Percentiles rank a stretch among this genome's conserved stretches.
Evolutionary conservation across 2,888 invertebrate species (phyloP).

Genomic region (Rapana venosa): DNA sequence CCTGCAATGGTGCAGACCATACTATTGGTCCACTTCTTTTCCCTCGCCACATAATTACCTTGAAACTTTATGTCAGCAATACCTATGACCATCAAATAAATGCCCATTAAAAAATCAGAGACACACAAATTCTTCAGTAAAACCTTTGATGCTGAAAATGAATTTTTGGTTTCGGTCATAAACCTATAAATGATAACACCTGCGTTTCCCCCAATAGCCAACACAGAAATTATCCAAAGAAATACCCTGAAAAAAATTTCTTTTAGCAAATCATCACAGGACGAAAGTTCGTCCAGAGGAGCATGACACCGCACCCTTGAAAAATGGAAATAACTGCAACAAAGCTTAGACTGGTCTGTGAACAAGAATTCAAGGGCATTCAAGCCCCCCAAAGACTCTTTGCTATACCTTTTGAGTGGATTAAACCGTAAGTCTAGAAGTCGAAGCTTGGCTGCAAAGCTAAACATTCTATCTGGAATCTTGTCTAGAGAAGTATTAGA

Average conservation of each 20-base stretch:
- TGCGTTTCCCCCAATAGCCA: conserved; percentile 31
- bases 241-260: conserved; percentile 32
- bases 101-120: conserved; percentile 57
- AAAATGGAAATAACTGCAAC: conserved; percentile 36
- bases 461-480: neutral
- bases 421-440: conserved; percentile 18
- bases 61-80: conserved; percentile 58
- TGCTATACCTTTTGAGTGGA: neutral
- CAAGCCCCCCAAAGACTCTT: conserved; percentile 15
- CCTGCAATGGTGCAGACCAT: conserved; percentile 60
- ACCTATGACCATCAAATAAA: conserved; percentile 59
- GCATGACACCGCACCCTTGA: conserved; percentile 15
- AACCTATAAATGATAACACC: conserved; percentile 41
- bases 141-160: conserved; percentile 20
- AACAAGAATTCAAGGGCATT: neutral
- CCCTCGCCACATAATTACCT: conserved; percentile 59
- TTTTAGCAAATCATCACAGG: conserved; percentile 38
- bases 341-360: conserved; percentile 41
- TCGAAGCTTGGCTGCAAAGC: neutral
- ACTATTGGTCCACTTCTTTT: conserved; percentile 59
- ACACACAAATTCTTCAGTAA: conserved; percentile 46
- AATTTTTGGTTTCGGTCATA: neutral
- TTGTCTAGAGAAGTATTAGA: neutral
- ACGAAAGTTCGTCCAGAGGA: conserved; percentile 44
- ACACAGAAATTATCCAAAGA: conserved; percentile 38